Percentiles rank a stretch among this genome's conserved stretches.
Conservation (phyloP, 2,113 vertebrate genomes). For the Mesembrinibis cayennensis region DNA sequence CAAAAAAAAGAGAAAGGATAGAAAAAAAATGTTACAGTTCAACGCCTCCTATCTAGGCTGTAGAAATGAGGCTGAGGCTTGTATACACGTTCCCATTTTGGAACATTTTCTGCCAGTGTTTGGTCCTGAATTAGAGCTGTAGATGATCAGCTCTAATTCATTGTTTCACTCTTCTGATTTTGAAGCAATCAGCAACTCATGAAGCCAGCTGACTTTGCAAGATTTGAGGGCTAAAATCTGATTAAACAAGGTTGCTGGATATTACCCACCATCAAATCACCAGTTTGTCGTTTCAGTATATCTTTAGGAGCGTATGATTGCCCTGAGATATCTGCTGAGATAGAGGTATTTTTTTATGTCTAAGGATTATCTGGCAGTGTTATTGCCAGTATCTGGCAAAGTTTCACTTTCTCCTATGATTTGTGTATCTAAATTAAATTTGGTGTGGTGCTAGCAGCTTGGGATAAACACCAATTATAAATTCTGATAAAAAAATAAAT, state of each 20-base stretch:
- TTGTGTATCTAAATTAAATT: conserved; percentile 46
- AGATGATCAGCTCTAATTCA: conserved; percentile 24
- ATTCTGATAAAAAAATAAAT: background rate
- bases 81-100: background rate
- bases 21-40: conserved; percentile 8
- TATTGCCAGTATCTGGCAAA: background rate
- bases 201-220: conserved; percentile 33
- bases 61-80: background rate
- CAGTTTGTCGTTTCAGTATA: background rate
- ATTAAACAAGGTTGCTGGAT: conserved; percentile 25
- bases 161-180: conserved; percentile 30
- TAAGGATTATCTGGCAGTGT: conserved; percentile 7
- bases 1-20: background rate
- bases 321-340: conserved; percentile 3
- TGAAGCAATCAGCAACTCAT: conserved; percentile 6
- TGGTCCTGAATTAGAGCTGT: background rate
- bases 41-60: background rate
- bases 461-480: background rate
- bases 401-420: conserved; percentile 17
- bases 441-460: background rate
- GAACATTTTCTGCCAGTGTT: conserved; percentile 11
- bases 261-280: conserved; percentile 9
- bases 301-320: background rate
- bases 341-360: background rate
- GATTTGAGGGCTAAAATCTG: conserved; percentile 25